A percentile compares a stretch with the other conserved stretches of the same genome.
These are phyloP conservation scores for Actinernus sp. DNA, from an alignment of 92 coral and sea anemone species.

Conservation along the genomic window DNA sequence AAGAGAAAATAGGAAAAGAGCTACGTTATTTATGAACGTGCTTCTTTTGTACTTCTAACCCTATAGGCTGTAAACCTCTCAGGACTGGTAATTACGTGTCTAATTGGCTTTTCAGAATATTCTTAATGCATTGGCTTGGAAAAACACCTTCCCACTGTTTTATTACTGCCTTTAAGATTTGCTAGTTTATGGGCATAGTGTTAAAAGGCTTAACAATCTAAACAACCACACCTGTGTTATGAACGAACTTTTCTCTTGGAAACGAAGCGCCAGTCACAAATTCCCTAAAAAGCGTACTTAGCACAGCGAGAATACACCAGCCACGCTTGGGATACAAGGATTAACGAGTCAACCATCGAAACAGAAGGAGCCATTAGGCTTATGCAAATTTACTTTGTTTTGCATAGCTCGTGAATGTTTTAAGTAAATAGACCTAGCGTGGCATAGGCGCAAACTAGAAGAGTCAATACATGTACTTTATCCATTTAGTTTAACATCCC, in stretches of 20 bases:
- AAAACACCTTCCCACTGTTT: slow-evolving; percentile 1
- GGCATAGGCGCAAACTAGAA: slow-evolving; percentile 43
- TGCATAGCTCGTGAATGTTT: slow-evolving; percentile 69
- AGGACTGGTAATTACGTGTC: slow-evolving; percentile 72
- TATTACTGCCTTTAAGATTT: not conserved
- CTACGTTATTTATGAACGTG: not conserved
- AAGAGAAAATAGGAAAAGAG: not conserved
- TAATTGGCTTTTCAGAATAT: slow-evolving; percentile 69
- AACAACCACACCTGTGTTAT: not conserved
- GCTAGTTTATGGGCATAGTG: not conserved
- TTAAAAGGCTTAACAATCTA: not conserved
- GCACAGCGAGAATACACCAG: not conserved
- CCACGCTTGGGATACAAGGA: slow-evolving; percentile 21
- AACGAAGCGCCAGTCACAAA: not conserved
- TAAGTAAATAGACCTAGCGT: slow-evolving; percentile 60
- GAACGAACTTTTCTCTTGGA: not conserved
- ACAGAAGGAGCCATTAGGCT: slow-evolving; percentile 64
- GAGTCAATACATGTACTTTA: slow-evolving; percentile 69
- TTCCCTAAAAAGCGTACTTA: not conserved
- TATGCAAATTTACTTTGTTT: slow-evolving; percentile 88
- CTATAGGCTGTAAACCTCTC: slow-evolving; percentile 21
- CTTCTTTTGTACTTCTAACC: slow-evolving; percentile 8
- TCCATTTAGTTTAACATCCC: slow-evolving; percentile 71
- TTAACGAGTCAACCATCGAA: slow-evolving; percentile 1
- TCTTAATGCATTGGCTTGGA: slow-evolving; percentile 34